These are phyloP conservation scores for Centropus bengalensis DNA, from an alignment of 2,113 vertebrate species.

Conservation along the genomic window DNA sequence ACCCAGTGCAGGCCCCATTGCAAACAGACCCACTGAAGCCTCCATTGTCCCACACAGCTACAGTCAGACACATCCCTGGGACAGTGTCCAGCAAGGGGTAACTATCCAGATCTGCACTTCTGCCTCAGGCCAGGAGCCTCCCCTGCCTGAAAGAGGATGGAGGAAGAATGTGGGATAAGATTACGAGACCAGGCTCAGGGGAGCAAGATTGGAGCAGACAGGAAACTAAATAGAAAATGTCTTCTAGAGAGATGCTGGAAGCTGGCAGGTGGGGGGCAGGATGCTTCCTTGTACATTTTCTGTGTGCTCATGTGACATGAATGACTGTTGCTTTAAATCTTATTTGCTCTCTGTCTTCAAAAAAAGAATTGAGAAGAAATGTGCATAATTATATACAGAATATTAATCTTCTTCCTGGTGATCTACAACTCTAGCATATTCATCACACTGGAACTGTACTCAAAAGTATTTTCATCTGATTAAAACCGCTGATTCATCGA, in stretches of 20 bases:
- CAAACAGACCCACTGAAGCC: not conserved
- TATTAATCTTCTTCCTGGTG: constrained; percentile 69
- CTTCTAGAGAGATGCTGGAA: not conserved
- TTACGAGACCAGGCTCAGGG: not conserved
- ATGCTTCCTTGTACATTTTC: not conserved
- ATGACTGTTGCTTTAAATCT: constrained; percentile 63
- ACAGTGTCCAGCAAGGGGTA: not conserved
- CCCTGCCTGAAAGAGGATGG: not conserved
- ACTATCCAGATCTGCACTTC: not conserved
- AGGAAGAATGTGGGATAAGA: not conserved
- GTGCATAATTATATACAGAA: constrained; percentile 58
- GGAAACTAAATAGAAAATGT: not conserved
- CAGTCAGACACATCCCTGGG: not conserved
- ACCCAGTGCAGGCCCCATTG: not conserved
- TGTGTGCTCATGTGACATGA: not conserved
- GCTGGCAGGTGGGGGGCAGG: not conserved
- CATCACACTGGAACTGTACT: constrained; percentile 62
- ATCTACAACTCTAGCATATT: constrained; percentile 67
- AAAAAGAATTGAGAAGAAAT: constrained; percentile 60
- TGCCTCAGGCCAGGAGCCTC: not conserved
- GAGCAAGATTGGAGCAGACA: not conserved
- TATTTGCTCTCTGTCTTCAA: constrained; percentile 41
- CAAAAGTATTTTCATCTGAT: constrained; percentile 65
- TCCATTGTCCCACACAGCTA: not conserved
- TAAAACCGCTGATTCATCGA: constrained; percentile 62